Evolutionary conservation across 2,113 vertebrate species (phyloP), one percentile per base, ranked within the genome.

Genomic region (Dipodomys merriami): DNA sequence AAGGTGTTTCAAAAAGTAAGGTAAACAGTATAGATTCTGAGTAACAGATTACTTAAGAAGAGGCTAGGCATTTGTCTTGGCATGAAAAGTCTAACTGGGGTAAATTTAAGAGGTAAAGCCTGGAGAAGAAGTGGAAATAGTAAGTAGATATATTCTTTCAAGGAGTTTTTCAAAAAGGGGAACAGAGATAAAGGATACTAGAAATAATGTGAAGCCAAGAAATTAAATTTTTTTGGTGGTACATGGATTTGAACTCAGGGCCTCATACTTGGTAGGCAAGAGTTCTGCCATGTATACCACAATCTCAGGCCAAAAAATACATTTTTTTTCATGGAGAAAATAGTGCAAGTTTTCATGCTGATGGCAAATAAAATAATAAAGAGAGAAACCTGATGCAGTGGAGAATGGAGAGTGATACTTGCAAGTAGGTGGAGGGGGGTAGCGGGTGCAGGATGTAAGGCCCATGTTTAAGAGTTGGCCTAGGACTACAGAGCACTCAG

Each of bases 251-350:
- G 53, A 57, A 57, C 16, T 57, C 53, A 57, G 53, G 53, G 13
- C 53, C 53, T 57, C 53, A 57, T 57, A 57, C 53, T 57, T 18
- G 53, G 53, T 57, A 57, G 53, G 53, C 53, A 57, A 57, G 53
- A 57, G 53, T 57, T 57, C 53, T 57, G 53, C 15, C 53, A 57
- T 2, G 12, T 57, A 57, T 57, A 13, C 16, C 53, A 57, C 53
- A 57, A 57, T 57, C 53, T 16, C 53, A 57, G 53, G 53, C 53
- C 12, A 49, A 49, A 49, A 49, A 49, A 9, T 11, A 49, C 12
- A 53, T 23, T 82, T 62, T 83, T 82, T 62, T 83, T 23, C 64
- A 81, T 27, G 11, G 16, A 72, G 67, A 79, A 87, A 93, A 88
- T 74, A 53, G 12, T 33, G 16, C 35, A 29, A 22, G 35, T 57